These are phyloP conservation scores for Isotomurus palustris DNA, from an alignment of 2,888 invertebrate genomes.

Conservation along the genomic window DNA sequence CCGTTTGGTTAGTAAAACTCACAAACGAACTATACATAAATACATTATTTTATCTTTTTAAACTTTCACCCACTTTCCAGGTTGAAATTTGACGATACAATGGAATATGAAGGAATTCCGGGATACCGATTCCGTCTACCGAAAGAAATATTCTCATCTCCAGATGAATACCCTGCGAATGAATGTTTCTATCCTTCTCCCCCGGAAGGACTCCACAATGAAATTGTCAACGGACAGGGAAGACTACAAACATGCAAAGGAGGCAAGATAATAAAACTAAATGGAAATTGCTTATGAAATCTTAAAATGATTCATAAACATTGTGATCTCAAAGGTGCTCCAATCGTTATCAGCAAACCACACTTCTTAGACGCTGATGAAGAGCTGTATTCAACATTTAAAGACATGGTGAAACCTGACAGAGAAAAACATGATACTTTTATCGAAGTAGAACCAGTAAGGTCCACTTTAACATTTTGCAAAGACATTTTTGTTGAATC, in stretches of 20 bases:
- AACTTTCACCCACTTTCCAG: constrained; percentile 12
- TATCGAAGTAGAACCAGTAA: constrained; percentile 50
- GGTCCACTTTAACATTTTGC: neutral
- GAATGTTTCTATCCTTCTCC: constrained; percentile 29
- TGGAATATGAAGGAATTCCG: constrained; percentile 37
- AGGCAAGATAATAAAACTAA: constrained; percentile 1
- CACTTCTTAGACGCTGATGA: constrained; percentile 45
- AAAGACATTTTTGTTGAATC: constrained; percentile 1
- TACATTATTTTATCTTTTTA: neutral
- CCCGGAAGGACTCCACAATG: too few species aligned
- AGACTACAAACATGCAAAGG: constrained; percentile 26
- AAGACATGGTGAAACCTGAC: constrained; percentile 41
- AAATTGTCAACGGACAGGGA: constrained; percentile 19
- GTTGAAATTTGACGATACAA: constrained; percentile 32
- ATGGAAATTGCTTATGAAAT: neutral
- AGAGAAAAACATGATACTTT: constrained; percentile 47
- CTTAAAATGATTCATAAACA: neutral
- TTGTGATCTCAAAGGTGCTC: constrained; percentile 44
- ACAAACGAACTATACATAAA: neutral
- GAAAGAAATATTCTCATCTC: constrained; percentile 12
- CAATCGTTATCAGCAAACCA: constrained; percentile 50
- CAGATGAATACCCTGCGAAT: constrained; percentile 22
- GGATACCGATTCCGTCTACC: constrained; percentile 38
- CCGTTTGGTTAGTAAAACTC: constrained; percentile 3
- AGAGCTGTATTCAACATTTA: constrained; percentile 15